Percentiles rank a stretch among this genome's conserved stretches.
Evolutionary conservation across 1,140 invertebrate species (phyloP).

Genomic region (Piezodorus guildinii): DNA sequence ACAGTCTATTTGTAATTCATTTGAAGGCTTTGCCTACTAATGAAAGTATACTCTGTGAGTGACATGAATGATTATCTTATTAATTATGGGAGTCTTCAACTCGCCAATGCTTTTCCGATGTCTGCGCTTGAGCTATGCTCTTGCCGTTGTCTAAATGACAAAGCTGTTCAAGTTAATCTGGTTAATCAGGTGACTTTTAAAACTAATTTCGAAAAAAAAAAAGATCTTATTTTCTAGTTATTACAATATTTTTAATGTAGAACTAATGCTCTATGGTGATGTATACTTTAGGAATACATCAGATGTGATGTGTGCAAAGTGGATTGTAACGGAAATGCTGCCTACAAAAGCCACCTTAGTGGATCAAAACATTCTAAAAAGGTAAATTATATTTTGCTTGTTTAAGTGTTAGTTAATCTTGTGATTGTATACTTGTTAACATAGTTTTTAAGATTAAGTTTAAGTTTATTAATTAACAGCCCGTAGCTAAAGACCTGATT

Average conservation of each 20-base stretch:
- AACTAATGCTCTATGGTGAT: not conserved
- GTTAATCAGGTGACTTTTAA: not conserved
- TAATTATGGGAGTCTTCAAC: not conserved
- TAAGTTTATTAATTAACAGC: no score
- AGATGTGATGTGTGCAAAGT: slow-evolving; percentile 40
- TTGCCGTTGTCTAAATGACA: not conserved
- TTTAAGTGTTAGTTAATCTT: no score
- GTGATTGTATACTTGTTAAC: no score
- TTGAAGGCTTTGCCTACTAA: not conserved
- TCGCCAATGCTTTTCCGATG: no score
- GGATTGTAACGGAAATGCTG: slow-evolving; percentile 39
- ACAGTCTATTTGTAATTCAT: not conserved
- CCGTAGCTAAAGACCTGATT: no score
- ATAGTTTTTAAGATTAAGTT: no score
- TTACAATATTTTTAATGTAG: not conserved
- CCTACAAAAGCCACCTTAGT: slow-evolving; percentile 40
- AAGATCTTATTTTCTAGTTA: not conserved
- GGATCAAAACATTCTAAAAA: slow-evolving; percentile 42
- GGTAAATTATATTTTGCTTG: slow-evolving; percentile 30
- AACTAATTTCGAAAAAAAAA: not conserved
- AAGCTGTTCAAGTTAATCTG: not conserved
- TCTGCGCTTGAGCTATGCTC: not conserved
- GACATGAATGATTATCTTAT: not conserved
- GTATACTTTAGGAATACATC: slow-evolving; percentile 22
- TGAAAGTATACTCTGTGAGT: not conserved